A percentile compares a stretch with the other conserved stretches of the same genome.
These are phyloP conservation scores for Notothenia rossii DNA, from an alignment of 2,113 vertebrate species.

Conservation along the genomic window DNA sequence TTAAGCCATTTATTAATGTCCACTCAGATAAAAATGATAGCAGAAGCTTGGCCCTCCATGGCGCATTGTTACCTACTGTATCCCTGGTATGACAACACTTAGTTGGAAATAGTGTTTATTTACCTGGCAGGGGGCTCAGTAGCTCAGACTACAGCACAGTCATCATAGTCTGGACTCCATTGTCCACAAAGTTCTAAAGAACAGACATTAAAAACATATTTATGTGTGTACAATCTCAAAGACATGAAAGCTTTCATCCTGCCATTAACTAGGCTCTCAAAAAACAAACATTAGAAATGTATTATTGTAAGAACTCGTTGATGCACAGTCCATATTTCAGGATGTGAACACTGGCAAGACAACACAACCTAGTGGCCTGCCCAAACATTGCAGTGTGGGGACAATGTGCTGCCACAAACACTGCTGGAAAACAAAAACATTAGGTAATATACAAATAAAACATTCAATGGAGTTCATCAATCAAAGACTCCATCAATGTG, in stretches of 20 bases:
- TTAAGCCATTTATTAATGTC: background rate
- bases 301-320: background rate
- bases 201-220: constrained; percentile 7
- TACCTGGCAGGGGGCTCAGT: constrained; percentile 62
- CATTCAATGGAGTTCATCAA: background rate
- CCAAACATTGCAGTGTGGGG: background rate
- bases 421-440: background rate
- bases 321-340: background rate
- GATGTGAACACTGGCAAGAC: constrained; percentile 13
- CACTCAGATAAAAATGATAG: background rate
- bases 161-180: constrained; percentile 83
- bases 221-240: background rate
- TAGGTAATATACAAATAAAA: background rate
- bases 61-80: background rate
- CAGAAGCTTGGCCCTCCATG: background rate
- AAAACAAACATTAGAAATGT: background rate
- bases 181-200: constrained; percentile 82
- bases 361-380: constrained; percentile 64
- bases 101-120: constrained; percentile 1
- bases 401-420: background rate
- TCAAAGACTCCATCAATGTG: background rate
- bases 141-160: constrained; percentile 75
- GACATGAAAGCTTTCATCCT: background rate
- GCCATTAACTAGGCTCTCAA: background rate
- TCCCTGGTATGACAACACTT: background rate